Evolutionary conservation across 2,888 invertebrate species (phyloP).

Genomic region (Pelosia muscerda): DNA sequence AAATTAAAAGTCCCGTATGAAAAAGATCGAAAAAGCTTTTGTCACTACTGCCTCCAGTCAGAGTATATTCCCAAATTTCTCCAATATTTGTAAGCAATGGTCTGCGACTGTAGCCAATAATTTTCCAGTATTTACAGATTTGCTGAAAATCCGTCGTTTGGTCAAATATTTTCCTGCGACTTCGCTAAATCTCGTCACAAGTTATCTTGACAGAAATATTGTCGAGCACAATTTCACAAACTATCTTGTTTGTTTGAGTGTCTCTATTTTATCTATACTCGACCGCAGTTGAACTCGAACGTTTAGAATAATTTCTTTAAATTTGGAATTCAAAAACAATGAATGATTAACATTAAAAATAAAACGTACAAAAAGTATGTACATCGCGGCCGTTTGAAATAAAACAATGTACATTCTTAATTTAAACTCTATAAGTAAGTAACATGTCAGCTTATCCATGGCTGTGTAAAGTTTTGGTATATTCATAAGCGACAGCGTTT

Average conservation of each 20-base stretch:
- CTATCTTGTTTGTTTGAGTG: background rate
- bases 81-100: no score
- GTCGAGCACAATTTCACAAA: background rate
- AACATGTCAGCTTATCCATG: slow-evolving; percentile 28
- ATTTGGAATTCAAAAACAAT: slow-evolving; percentile 4
- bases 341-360: background rate
- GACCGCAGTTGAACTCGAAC: background rate
- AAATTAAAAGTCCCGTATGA: no score
- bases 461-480: background rate
- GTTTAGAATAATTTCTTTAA: slow-evolving; percentile 3
- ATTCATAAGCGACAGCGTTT: slow-evolving; percentile 33
- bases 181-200: background rate
- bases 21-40: no score
- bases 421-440: slow-evolving; percentile 39
- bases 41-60: no score
- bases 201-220: background rate
- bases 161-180: background rate
- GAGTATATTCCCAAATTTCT: no score
- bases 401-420: slow-evolving; percentile 50
- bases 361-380: slow-evolving; percentile 14
- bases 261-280: background rate
- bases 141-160: background rate
- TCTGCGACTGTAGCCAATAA: no score
- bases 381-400: slow-evolving; percentile 39
- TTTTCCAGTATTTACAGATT: background rate